Evolutionary conservation across 1,140 invertebrate species (phyloP).

Genomic region (Drosophila biarmipes): DNA sequence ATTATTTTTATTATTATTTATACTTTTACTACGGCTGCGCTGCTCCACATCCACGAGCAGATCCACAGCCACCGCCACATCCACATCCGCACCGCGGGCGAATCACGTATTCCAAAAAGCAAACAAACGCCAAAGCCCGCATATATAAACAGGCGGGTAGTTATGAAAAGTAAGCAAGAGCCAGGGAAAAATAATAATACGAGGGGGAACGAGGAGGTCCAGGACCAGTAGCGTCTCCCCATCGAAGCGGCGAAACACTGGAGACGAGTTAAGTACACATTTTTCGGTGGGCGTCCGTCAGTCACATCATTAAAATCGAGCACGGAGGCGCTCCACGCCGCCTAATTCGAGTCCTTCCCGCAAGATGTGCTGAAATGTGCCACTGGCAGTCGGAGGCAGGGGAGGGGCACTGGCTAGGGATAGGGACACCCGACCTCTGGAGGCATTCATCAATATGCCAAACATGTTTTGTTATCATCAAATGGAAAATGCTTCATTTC

Average conservation of each 20-base stretch:
- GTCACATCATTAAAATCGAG: conserved; percentile 80
- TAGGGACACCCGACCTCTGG: conserved; percentile 64
- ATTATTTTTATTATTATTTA: conserved; percentile 78
- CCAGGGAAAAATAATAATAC: conserved; percentile 12
- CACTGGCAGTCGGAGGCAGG: too few species aligned
- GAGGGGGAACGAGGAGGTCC: neutral
- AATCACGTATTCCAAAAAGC: conserved; percentile 79
- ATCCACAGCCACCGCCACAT: neutral
- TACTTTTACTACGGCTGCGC: conserved; percentile 65
- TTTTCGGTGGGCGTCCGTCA: conserved; percentile 63
- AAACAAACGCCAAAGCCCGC: conserved; percentile 73
- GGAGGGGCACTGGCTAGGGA: conserved; percentile 28
- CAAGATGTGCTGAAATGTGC: conserved; percentile 53
- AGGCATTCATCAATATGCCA: conserved; percentile 82
- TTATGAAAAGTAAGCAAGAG: conserved; percentile 47
- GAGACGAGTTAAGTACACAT: conserved; percentile 12
- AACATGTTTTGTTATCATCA: conserved; percentile 82
- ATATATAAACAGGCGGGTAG: conserved; percentile 66
- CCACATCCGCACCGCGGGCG: conserved; percentile 14
- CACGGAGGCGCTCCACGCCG: conserved; percentile 36
- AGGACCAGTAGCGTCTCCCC: neutral
- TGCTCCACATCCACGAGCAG: neutral
- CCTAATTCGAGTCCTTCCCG: conserved; percentile 79
- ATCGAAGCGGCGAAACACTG: conserved; percentile 2
- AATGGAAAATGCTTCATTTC: conserved; percentile 81